Evolutionary conservation across 92 coral and sea anemone genomes (phyloP).

Genomic region (Porites divaricata): DNA sequence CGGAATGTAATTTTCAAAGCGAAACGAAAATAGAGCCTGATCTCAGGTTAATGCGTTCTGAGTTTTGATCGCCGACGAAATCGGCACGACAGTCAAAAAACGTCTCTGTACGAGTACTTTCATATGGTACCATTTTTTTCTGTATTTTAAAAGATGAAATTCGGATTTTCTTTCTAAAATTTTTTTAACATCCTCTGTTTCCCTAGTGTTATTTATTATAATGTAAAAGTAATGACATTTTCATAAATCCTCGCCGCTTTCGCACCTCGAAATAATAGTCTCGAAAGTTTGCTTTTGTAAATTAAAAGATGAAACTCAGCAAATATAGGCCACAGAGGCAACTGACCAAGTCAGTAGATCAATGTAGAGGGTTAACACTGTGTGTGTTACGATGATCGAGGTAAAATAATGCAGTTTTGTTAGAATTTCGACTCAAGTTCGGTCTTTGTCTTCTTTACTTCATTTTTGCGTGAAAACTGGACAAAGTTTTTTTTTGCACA

Average conservation of each 20-base stretch:
- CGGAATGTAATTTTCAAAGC: no score
- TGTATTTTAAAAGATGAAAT: no score
- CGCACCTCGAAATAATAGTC: background rate
- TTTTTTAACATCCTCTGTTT: background rate
- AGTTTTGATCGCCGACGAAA: no score
- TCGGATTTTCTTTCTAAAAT: no score
- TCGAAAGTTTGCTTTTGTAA: background rate
- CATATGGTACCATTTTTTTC: no score
- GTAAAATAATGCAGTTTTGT: no score
- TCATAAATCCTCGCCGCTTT: constrained; percentile 6
- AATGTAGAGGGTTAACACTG: background rate
- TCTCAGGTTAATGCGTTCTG: no score
- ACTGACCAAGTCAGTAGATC: background rate
- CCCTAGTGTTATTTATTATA: background rate
- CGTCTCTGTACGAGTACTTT: no score
- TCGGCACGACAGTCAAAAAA: no score
- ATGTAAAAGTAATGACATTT: background rate
- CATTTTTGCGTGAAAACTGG: background rate
- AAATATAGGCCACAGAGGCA: background rate
- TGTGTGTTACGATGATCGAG: background rate
- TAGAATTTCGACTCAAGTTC: no score
- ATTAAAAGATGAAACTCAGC: background rate
- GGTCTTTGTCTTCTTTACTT: no score
- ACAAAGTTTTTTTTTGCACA: background rate
- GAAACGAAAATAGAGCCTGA: no score